Percentiles rank a stretch among this genome's conserved stretches.
Evolutionary conservation across 2,888 invertebrate genomes (phyloP).

Genomic region (Leptopilina myrica): DNA sequence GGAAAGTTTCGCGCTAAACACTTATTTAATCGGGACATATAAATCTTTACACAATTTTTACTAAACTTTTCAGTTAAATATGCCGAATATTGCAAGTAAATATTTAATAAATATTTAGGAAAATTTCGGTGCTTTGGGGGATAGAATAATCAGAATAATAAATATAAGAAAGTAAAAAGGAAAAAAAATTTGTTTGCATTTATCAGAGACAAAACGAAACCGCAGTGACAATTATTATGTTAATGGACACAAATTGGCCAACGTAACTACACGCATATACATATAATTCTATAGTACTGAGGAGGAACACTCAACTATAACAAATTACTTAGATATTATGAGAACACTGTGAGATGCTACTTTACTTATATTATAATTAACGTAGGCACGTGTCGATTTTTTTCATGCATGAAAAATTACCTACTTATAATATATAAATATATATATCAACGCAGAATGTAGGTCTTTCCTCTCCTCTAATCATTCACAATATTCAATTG

Average conservation of each 20-base stretch:
- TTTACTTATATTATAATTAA: constrained; percentile 28
- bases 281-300: constrained; percentile 19
- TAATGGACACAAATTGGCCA: not conserved
- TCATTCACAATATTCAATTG: not conserved
- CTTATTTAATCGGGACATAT: no score
- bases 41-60: no score
- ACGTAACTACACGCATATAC: constrained; percentile 16
- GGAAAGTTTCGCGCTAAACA: no score
- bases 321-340: constrained; percentile 27
- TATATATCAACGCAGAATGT: not conserved
- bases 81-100: no score
- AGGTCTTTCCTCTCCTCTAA: not conserved
- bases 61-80: no score
- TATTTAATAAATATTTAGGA: no score
- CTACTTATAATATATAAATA: not conserved
- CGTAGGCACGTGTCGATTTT: constrained; percentile 18
- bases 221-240: not conserved
- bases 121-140: no score
- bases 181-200: not conserved
- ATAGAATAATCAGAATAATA: no score
- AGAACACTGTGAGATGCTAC: constrained; percentile 6
- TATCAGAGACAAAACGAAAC: not conserved
- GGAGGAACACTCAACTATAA: constrained; percentile 19
- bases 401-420: constrained; percentile 19
- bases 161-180: not conserved